Base-by-base conservation (phyloP, 2,113 vertebrate genomes). In the Sinocyclocheilus anophthalmus region DNA sequence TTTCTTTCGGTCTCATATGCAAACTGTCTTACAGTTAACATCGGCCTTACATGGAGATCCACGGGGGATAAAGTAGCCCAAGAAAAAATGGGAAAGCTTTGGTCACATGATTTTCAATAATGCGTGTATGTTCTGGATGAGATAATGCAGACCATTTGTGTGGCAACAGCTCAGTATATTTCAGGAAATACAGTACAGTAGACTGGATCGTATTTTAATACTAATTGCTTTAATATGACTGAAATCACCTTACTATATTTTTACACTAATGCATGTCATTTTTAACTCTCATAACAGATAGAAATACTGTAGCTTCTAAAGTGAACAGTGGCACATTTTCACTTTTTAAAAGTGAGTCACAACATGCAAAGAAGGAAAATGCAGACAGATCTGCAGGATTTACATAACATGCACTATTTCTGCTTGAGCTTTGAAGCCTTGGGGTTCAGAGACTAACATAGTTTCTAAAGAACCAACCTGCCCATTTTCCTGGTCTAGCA, bases 391-490 rank as follows among this genome's bases (percentile, higher is more conserved):
- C 65, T 57, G 77, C 14, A 37, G 39, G 55, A 76, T 84, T 86
- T 88, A 39, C 76, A 86, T 81, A 37, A 22, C 55, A 30, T 45
- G n/a, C 73, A 24, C 65, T 39, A 37, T 70, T 72, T 30, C 30
- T 57, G 33, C 20, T 11, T 20, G 22, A 78, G 53, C 18, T 16
- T 53, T 20, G 16, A n/a, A 20, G 53, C 18, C 53, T 59, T 59
- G 3, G 10, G 33, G 26, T 20, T 78, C 53, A 37, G 14, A 53
- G 24, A 76, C 48, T 33, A 70, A 5, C 45, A 22, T 3, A n/a
- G 55, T 65, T 45, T 45, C 57, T 75, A 24, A 48, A 3, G 22
- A 75, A 11, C 0, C 12, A 63, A 16, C 37, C 11, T 63, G 33
- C 11, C 37, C 20, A n/a, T 59, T 59, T 30, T 79, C 53, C 53